A percentile compares a stretch with the other conserved stretches of the same genome.
These are phyloP conservation scores for Siniperca undulata DNA, from an alignment of 2,797 vertebrate species.

Conservation along the genomic window DNA sequence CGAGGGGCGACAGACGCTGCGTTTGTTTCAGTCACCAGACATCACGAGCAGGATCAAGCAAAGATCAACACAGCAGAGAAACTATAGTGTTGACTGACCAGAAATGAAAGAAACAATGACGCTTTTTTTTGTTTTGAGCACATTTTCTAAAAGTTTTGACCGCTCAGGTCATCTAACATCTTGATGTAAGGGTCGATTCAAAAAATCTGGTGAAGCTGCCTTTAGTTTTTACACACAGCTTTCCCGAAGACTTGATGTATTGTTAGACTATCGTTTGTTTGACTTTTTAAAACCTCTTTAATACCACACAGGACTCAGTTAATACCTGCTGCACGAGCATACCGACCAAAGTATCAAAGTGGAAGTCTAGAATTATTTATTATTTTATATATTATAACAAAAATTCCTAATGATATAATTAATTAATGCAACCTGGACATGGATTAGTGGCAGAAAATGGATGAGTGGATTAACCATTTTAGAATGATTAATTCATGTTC, in stretches of 20 bases:
- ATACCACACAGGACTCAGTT: no score
- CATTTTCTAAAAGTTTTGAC: background rate
- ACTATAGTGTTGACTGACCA: background rate
- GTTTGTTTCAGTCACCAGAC: background rate
- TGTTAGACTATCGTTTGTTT: no score
- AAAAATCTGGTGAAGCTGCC: background rate
- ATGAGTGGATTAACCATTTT: background rate
- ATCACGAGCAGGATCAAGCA: background rate
- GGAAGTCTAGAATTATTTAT: background rate
- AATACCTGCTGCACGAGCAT: no score
- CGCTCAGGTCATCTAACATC: background rate
- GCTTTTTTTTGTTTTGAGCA: background rate
- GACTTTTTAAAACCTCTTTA: no score
- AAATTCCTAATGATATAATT: background rate
- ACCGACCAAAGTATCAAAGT: no score
- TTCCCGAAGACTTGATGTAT: background rate
- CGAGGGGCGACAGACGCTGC: conserved; percentile 56
- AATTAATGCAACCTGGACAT: background rate
- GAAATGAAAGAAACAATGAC: background rate
- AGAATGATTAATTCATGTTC: no score
- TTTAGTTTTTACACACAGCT: background rate
- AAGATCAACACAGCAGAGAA: background rate
- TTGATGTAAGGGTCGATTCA: background rate
- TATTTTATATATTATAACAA: no score
- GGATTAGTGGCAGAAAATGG: background rate